These are phyloP conservation scores for Dasypogon diadema DNA, from an alignment of 2,888 invertebrate genomes.

Conservation along the genomic window DNA sequence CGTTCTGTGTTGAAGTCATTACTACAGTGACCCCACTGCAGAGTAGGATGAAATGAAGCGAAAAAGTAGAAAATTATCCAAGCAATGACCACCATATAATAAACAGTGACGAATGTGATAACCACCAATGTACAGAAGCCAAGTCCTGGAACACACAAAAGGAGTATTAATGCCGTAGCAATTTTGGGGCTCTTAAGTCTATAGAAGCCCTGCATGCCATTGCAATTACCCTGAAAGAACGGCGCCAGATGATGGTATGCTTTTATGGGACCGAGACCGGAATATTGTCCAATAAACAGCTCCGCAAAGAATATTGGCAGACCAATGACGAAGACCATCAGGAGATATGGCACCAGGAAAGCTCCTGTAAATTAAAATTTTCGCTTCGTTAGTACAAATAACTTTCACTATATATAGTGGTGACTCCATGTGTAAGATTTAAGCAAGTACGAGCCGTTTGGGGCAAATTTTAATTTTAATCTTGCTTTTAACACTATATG, in stretches of 20 bases:
- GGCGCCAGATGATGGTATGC: constrained; percentile 76
- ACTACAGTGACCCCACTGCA: constrained; percentile 79
- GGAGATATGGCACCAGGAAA: constrained; percentile 79
- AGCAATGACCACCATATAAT: constrained; percentile 84
- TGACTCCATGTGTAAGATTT: too few relatives aligned
- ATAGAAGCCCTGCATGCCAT: neutral
- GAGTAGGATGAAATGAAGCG: constrained; percentile 74
- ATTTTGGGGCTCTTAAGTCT: neutral
- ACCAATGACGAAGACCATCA: constrained; percentile 82
- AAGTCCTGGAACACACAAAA: constrained; percentile 69
- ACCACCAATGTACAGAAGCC: constrained; percentile 79
- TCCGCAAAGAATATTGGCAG: constrained; percentile 86
- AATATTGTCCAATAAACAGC: constrained; percentile 82
- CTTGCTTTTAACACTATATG: constrained; percentile 15
- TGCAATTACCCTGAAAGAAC: constrained; percentile 61
- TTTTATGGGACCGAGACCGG: constrained; percentile 78
- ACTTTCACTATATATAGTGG: neutral
- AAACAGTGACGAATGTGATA: constrained; percentile 78
- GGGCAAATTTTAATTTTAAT: constrained; percentile 1
- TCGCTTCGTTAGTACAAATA: constrained; percentile 1
- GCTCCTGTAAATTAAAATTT: constrained; percentile 73
- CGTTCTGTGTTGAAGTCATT: constrained; percentile 73
- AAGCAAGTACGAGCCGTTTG: too few relatives aligned
- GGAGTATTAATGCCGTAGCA: constrained; percentile 4
- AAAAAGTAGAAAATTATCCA: constrained; percentile 83